Conservation (phyloP, 2,888 invertebrate genomes). For the Phortica magna region DNA sequence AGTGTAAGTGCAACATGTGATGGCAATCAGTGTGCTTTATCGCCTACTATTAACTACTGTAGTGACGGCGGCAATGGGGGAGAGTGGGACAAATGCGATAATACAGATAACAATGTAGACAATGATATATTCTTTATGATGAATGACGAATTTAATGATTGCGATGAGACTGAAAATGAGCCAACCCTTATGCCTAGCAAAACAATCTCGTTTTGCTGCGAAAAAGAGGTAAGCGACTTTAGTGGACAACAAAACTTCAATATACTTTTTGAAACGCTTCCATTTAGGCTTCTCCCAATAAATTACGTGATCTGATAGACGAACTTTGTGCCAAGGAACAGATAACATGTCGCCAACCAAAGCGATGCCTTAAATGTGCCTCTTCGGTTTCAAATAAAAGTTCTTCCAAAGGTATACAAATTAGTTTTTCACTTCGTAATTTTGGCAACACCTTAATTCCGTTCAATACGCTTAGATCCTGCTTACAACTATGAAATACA, state of each 20-base stretch:
- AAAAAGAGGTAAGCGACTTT: background rate
- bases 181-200: background rate
- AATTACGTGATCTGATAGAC: background rate
- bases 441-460: background rate
- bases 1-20: background rate
- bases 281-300: background rate
- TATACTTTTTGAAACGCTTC: background rate
- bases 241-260: background rate
- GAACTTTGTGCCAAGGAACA: background rate
- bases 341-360: background rate
- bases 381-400: background rate
- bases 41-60: constrained; percentile 46
- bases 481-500: constrained; percentile 14
- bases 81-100: constrained; percentile 46
- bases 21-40: background rate
- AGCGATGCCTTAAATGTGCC: background rate
- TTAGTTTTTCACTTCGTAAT: background rate
- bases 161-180: background rate
- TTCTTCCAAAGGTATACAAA: background rate
- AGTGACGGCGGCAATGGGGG: constrained; percentile 49
- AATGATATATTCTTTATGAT: background rate
- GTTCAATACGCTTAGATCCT: background rate
- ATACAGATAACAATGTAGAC: background rate
- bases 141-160: background rate
- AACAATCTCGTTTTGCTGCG: background rate